Base-by-base conservation (phyloP, 2,797 vertebrate genomes). In the Tragelaphus oryx region DNA sequence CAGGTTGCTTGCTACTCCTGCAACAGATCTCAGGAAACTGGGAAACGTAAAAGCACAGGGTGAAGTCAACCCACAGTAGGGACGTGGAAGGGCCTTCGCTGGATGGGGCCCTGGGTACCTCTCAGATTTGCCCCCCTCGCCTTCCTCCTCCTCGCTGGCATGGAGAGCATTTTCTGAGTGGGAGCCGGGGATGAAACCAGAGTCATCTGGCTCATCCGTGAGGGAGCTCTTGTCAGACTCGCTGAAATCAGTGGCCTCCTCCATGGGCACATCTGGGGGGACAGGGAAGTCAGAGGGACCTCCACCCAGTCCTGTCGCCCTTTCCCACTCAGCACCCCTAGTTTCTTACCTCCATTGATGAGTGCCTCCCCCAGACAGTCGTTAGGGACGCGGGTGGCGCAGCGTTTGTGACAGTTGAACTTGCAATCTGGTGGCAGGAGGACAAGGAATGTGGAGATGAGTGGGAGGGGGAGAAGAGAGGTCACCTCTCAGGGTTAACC, bases 381-480 rank as follows among this genome's bases (percentile, higher is more conserved):
- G 8, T 99, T 99, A 50, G 99, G 99, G 92, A 99, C 99, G 3
- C 99, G 99, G 92, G 99, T 99, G 0, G 98, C 99, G 2, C 99
- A 99, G 60, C 99, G 99, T 94, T 99, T 99, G 97, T 99, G 99
- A 97, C 99, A 99, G 98, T 99, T 99, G 97, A 99, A 99, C 97
- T 99, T 99, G 98, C 99, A 99, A 94, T 99, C 99, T 99, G 96
- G 50, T 8, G 96, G 54, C 5, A 71, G 59, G 28, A 50, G 7
- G 87, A 48, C 33, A 78, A 88, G n/a, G 7, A 81, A 84, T 3
- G 22, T 44, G 33, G 5, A 14, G 17, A 74, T 0, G 2, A 28
- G 60, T 79, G 37, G 24, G 3, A 6, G 57, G 33, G 48, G 14
- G 30, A 14, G 22, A 57, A 59, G 28, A 93, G 28, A 80, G 11